Evolutionary conservation across 2,797 vertebrate genomes (phyloP).

Genomic region (Dermochelys coriacea): DNA sequence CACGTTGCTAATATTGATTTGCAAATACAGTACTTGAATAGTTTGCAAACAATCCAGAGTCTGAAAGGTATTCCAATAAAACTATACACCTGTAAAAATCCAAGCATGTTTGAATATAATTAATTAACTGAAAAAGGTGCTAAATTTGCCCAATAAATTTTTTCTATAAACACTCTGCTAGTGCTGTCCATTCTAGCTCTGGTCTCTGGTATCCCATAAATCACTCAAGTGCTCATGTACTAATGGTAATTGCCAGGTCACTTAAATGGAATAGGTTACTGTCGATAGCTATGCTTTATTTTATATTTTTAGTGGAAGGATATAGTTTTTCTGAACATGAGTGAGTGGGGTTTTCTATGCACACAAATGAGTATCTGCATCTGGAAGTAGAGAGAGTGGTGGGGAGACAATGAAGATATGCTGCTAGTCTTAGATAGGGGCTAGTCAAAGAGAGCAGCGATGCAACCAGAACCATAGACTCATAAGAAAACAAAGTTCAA

Average conservation of each 20-base stretch:
- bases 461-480: neutral
- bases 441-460: neutral
- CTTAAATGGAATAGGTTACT: neutral
- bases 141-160: conserved; percentile 46
- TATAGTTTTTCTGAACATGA: rapidly evolving
- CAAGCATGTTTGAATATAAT: conserved; percentile 50
- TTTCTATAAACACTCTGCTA: neutral
- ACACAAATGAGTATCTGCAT: rapidly evolving
- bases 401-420: rapidly evolving
- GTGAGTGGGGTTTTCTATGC: rapidly evolving
- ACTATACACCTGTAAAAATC: conserved; percentile 50
- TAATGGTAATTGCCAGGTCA: neutral
- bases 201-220: conserved; percentile 6
- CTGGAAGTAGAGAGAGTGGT: neutral
- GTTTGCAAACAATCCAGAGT: neutral
- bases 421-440: neutral
- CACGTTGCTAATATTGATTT: neutral
- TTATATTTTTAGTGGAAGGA: neutral
- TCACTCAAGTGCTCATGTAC: rapidly evolving
- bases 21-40: neutral
- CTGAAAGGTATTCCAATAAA: neutral
- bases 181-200: neutral
- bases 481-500: conserved; percentile 26
- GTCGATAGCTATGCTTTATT: neutral
- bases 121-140: conserved; percentile 37